Base-by-base conservation (phyloP, 1,140 invertebrate genomes). In the Maniola jurtina region DNA sequence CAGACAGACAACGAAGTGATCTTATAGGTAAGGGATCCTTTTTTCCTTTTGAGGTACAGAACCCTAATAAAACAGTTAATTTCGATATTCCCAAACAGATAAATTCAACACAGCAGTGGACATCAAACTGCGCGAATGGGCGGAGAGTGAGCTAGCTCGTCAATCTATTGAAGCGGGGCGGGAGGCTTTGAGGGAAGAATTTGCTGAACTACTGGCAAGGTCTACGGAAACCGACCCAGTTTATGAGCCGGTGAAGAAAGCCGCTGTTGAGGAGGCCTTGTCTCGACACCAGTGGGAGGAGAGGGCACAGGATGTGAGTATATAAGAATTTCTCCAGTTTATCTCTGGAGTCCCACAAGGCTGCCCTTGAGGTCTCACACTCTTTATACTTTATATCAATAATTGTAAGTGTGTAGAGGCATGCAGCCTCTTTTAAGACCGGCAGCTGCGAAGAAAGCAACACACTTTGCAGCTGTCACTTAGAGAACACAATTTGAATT, bases 41-140 rank as follows among this genome's bases (percentile, higher is more conserved):
- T n/a, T n/a, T n/a, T n/a, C n/a, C n/a, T n/a, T n/a, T n/a, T n/a
- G n/a, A n/a, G n/a, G n/a, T n/a, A n/a, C 2, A 4, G 16, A 64
- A 15, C 13, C n/a, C n/a, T n/a, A n/a, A 15, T 14, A 47, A 47
- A 47, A 47, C 36, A 36, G 9, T 36, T 6, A 36, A 5, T 6
- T 36, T 7, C 7, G 34, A 35, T 10, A 35, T 15, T 56, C 79
- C 84, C 0, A 2, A 14, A 6, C 79, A 95, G 97, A 96, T 77
- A 97, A 95, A 16, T 99, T 99, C 86, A 99, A 99, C 84, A 99
- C 98, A 7, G 94, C 96, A 48, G 96, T 99, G 13, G 99, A 99
- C 88, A 99, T 99, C 66, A 98, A 98, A 84, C 89, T 99, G 11
- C 95, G 97, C 71, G 96, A 99, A 74, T 99, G 98, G 98, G 97